A percentile compares a stretch with the other conserved stretches of the same genome.
phyloP scores from a whole-genome alignment of 2,888 invertebrate species.

The Drosophila nr. perissopoda region DNA sequence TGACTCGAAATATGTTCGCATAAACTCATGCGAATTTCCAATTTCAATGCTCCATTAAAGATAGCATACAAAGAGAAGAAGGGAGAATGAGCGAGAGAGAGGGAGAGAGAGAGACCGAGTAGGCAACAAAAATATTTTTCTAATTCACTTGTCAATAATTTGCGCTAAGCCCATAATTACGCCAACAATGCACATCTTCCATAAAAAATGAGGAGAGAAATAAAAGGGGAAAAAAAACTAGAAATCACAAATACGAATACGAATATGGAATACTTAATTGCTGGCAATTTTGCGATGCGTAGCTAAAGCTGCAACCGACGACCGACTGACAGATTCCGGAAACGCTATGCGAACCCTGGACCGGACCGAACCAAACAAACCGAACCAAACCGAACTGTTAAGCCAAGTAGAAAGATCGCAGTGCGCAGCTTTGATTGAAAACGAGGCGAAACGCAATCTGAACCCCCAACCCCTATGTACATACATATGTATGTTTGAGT shows the following conservation, averaged over 20 bases:
- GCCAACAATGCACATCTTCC: constrained; percentile 68
- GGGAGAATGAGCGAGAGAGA: not conserved
- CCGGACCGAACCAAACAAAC: not conserved
- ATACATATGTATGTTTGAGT: not conserved
- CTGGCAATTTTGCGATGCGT: constrained; percentile 70
- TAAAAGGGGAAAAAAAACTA: constrained; percentile 38
- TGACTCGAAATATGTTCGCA: constrained; percentile 40
- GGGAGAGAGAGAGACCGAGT: not conserved
- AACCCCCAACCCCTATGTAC: constrained; percentile 48
- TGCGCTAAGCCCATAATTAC: constrained; percentile 75
- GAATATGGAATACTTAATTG: constrained; percentile 64
- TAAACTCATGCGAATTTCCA: constrained; percentile 48
- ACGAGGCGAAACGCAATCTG: constrained; percentile 31
- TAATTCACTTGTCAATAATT: constrained; percentile 79
- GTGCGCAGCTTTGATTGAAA: constrained; percentile 67
- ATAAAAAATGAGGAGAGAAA: constrained; percentile 12
- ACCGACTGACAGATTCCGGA: constrained; percentile 65
- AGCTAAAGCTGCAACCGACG: constrained; percentile 48
- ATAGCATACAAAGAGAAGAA: constrained; percentile 30
- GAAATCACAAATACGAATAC: constrained; percentile 28
- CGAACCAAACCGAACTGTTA: constrained; percentile 41
- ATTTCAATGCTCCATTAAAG: constrained; percentile 54
- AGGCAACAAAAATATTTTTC: constrained; percentile 62
- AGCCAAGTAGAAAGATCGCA: constrained; percentile 75
- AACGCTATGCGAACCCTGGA: constrained; percentile 30